Evolutionary conservation across 2,797 vertebrate genomes (phyloP), one percentile per base, ranked within the genome.

Genomic region (Echeneis naucrates): DNA sequence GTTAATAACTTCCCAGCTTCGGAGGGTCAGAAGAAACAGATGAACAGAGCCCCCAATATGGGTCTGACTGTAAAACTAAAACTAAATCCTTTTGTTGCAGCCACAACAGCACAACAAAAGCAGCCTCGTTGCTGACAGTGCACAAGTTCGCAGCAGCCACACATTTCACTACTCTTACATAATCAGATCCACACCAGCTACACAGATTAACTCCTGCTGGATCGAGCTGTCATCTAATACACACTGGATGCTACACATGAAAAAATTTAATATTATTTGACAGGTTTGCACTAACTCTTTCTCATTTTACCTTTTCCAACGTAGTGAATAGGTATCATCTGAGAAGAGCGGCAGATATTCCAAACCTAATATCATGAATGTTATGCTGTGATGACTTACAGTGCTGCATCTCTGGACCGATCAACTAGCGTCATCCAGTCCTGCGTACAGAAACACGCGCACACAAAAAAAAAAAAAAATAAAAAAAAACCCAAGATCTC

Each of bases 401-500:
- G 72, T 35, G 74, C 64, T 68, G 75, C 85, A 82, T 87, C 60
- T 59, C 74, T 6, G 38, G 17, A 48, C 55, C 4, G 58, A 84
- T 88, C 87, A 91, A 88, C 85, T 91, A 89, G 89, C 83, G 58
- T 84, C 87, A 81, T 80, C 76, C 84, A 77, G 64, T 71, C 65
- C 72, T 21, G 55, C 2, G 23, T 78, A 85, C 87, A 84, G 92
- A 4, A 30, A 27, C 40, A 23, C 19, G 86, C 45, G 2, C 1
- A 33, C n/a, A n/a, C n/a, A n/a, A n/a, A n/a, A n/a, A n/a, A n/a
- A n/a, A n/a, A n/a, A n/a, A n/a, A n/a, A n/a, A n/a, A n/a, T n/a
- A n/a, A n/a, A n/a, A n/a, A n/a, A n/a, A 61, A 56, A 26, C 48
- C 82, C 24, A 21, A 16, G 42, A 48, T 59, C 40, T 61, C 61